Evolutionary conservation across 2,888 invertebrate genomes (phyloP).

Genomic region (Entomobrya proxima): DNA sequence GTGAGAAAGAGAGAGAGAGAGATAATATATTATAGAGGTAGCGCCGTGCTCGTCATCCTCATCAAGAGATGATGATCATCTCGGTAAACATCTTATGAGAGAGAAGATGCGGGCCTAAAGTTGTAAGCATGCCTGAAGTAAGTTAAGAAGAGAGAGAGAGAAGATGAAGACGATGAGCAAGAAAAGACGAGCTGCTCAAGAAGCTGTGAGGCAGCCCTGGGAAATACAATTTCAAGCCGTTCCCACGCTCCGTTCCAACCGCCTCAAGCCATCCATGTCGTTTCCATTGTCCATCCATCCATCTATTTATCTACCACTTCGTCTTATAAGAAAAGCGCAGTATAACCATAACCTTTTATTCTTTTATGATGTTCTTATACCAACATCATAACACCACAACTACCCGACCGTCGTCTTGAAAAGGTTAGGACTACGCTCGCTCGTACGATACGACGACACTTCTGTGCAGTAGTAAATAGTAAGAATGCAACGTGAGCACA

Average conservation of each 20-base stretch:
- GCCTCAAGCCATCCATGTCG: slow-evolving; percentile 70
- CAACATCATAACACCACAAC: slow-evolving; percentile 32
- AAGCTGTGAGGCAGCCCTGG: slow-evolving; percentile 71
- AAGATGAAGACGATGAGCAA: slow-evolving; percentile 58
- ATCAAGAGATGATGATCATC: slow-evolving; percentile 68
- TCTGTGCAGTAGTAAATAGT: neutral
- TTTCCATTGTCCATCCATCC: slow-evolving; percentile 66
- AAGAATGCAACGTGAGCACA: neutral
- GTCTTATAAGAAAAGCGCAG: slow-evolving; percentile 49
- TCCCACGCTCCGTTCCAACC: slow-evolving; percentile 72
- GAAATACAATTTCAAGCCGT: slow-evolving; percentile 71
- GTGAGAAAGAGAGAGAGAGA: slow-evolving; percentile 44
- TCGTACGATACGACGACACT: neutral
- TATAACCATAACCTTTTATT: slow-evolving; percentile 34
- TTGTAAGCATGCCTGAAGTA: slow-evolving; percentile 35
- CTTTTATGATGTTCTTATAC: slow-evolving; percentile 28
- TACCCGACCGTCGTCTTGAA: slow-evolving; percentile 51
- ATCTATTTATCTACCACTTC: slow-evolving; percentile 54
- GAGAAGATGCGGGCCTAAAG: slow-evolving; percentile 55
- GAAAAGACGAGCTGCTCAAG: slow-evolving; percentile 66
- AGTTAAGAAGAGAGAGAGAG: slow-evolving; percentile 16
- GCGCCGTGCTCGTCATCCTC: slow-evolving; percentile 59
- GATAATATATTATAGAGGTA: slow-evolving; percentile 32
- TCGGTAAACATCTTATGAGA: slow-evolving; percentile 71
- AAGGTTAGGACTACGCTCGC: slow-evolving; percentile 35